Percentiles rank a stretch among this genome's conserved stretches.
These are phyloP conservation scores for Bellardia pandia DNA, from an alignment of 2,888 invertebrate genomes.

Conservation along the genomic window DNA sequence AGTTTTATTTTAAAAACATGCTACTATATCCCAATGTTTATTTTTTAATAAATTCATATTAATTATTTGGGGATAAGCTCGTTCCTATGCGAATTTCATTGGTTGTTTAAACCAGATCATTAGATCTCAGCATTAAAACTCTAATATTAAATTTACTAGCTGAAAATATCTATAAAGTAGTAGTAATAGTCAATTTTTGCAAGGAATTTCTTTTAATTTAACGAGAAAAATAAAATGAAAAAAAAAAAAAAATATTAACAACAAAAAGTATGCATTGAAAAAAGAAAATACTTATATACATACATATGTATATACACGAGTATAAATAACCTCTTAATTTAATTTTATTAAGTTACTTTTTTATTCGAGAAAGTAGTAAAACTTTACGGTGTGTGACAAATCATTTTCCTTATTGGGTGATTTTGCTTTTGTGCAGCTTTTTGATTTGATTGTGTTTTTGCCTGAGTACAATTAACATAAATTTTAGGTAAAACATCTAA, in stretches of 20 bases:
- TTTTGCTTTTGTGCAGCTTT: conserved; percentile 19
- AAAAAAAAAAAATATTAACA: not conserved
- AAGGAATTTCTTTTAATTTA: no score
- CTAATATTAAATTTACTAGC: no score
- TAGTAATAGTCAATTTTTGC: no score
- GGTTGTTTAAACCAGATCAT: no score
- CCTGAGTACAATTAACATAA: conserved; percentile 60
- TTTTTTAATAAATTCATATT: no score
- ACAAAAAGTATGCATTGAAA: not conserved
- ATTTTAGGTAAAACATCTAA: conserved; percentile 65
- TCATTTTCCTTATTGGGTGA: conserved; percentile 54
- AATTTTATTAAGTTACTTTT: conserved; percentile 40
- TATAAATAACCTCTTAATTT: not conserved
- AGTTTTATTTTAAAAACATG: no score
- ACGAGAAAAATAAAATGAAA: not conserved
- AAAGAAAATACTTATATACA: conserved; percentile 1
- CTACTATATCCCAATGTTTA: no score
- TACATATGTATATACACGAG: not conserved
- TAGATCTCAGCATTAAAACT: no score
- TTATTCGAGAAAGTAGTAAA: conserved; percentile 37
- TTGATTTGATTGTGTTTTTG: conserved; percentile 16
- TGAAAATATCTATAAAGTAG: no score
- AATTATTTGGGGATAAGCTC: no score
- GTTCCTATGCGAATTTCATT: no score
- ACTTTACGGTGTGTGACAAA: conserved; percentile 60